Conservation (phyloP, 2,888 invertebrate species). For the Temnothorax ravouxi region DNA sequence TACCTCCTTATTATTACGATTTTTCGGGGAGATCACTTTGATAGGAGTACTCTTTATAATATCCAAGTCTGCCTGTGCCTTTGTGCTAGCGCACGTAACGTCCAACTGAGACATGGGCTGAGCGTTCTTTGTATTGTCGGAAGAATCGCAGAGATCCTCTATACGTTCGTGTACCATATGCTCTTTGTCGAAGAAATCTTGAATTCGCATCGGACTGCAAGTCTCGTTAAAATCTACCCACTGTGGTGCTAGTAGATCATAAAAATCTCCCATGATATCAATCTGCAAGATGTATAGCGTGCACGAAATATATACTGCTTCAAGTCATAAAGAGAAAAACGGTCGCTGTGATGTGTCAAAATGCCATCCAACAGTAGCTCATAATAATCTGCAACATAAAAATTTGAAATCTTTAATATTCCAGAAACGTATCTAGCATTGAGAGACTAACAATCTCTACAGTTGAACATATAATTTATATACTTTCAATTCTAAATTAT, state of each 20-base stretch:
- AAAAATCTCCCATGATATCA: conserved; percentile 71
- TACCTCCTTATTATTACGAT: conserved; percentile 60
- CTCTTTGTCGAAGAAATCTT: conserved; percentile 75
- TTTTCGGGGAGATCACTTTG: conserved; percentile 70
- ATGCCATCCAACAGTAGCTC: not conserved
- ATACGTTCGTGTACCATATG: conserved; percentile 61
- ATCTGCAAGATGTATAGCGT: not conserved
- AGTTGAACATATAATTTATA: not conserved
- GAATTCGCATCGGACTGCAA: conserved; percentile 72
- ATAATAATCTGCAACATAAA: conserved; percentile 33
- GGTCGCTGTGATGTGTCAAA: not conserved
- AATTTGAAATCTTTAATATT: not conserved
- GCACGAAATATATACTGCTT: not conserved
- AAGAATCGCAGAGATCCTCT: not conserved
- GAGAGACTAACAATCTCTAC: not conserved
- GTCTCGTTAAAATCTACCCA: conserved; percentile 78
- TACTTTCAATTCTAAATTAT: not conserved
- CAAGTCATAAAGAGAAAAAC: not conserved
- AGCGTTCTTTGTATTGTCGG: not conserved
- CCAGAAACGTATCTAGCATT: not conserved
- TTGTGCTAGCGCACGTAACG: not conserved
- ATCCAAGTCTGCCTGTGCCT: conserved; percentile 67
- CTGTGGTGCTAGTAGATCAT: conserved; percentile 75
- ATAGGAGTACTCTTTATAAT: conserved; percentile 66
- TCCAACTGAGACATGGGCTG: not conserved